phyloP scores from a whole-genome alignment of 2,888 invertebrate species.

The Idaea aversata region DNA sequence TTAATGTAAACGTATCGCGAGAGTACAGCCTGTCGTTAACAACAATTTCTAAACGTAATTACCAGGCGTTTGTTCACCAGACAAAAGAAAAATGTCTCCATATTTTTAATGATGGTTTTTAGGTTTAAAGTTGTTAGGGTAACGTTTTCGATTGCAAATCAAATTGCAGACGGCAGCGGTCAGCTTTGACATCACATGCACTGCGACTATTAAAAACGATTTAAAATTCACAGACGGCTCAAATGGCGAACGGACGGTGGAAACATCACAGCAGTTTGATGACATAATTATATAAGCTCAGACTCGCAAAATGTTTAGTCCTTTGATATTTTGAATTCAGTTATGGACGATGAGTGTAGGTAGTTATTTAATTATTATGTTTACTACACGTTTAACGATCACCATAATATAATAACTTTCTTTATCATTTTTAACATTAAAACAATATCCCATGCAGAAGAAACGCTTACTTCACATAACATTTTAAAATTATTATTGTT shows the following conservation, averaged over 20 bases:
- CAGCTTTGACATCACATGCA: slow-evolving; percentile 53
- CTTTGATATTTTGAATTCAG: slow-evolving; percentile 61
- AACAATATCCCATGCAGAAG: not conserved
- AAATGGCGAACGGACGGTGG: slow-evolving; percentile 52
- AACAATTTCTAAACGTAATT: slow-evolving; percentile 65
- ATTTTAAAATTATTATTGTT: not conserved
- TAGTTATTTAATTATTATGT: slow-evolving; percentile 13
- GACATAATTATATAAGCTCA: slow-evolving; percentile 65
- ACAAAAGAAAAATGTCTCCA: slow-evolving; percentile 41
- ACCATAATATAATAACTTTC: slow-evolving; percentile 18
- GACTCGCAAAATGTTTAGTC: slow-evolving; percentile 52
- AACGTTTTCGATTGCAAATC: slow-evolving; percentile 41
- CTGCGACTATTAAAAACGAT: slow-evolving; percentile 70
- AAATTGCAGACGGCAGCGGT: slow-evolving; percentile 50
- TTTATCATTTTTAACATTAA: not conserved
- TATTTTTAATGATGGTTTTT: slow-evolving; percentile 23
- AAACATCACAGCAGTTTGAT: slow-evolving; percentile 64
- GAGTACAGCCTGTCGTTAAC: slow-evolving; percentile 60
- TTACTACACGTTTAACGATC: not conserved
- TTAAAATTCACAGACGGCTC: slow-evolving; percentile 78
- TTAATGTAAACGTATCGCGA: slow-evolving; percentile 73
- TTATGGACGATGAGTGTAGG: slow-evolving; percentile 31
- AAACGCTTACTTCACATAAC: not conserved
- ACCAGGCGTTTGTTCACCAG: slow-evolving; percentile 50
- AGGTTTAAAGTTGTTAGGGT: slow-evolving; percentile 23